These are phyloP conservation scores for Actinemys pallida DNA, from an alignment of 2,113 vertebrate species.

Conservation along the genomic window DNA sequence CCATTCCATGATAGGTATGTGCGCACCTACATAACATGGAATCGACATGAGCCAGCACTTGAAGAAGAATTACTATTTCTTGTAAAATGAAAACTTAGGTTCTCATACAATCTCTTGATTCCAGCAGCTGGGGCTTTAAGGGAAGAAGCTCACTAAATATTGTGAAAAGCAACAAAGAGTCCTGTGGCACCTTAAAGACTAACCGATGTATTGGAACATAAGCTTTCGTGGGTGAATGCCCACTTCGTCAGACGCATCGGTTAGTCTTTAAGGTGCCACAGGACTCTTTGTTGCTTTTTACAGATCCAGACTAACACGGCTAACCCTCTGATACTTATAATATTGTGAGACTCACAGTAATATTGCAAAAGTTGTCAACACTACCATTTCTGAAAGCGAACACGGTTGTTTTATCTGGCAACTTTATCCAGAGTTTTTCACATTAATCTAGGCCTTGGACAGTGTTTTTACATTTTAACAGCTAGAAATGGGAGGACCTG, in stretches of 20 bases:
- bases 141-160: background rate
- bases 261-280: too few species aligned
- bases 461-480: conserved; percentile 40
- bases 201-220: too few species aligned
- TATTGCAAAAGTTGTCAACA: background rate
- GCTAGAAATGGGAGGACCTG: background rate
- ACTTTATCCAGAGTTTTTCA: background rate
- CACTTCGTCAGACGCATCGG: too few species aligned
- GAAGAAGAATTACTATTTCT: too few species aligned
- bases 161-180: background rate
- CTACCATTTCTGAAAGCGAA: background rate
- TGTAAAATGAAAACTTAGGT: too few species aligned
- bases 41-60: too few species aligned
- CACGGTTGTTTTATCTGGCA: background rate
- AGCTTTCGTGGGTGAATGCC: too few species aligned
- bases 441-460: background rate
- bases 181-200: too few species aligned
- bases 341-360: background rate
- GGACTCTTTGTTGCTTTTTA: too few species aligned
- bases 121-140: background rate
- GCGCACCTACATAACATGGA: too few species aligned
- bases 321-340: background rate
- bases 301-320: too few species aligned
- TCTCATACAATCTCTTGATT: background rate
- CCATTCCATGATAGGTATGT: too few species aligned